Evolutionary conservation across 2,888 invertebrate species (phyloP).

Genomic region (Idaea aversata): DNA sequence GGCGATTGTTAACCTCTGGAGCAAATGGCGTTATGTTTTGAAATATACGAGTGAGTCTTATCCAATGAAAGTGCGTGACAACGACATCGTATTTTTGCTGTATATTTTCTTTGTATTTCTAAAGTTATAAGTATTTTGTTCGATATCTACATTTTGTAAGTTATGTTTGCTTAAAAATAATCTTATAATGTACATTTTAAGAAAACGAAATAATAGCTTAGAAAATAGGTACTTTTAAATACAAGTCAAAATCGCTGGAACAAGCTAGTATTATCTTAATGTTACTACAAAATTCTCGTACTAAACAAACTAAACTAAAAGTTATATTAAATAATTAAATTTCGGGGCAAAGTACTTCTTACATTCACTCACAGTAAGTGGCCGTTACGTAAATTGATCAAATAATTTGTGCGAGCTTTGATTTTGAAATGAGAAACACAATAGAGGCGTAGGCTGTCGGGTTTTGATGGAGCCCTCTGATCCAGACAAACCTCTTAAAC

Average conservation of each 20-base stretch:
- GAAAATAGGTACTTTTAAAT: background rate
- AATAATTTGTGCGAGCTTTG: background rate
- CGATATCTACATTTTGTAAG: background rate
- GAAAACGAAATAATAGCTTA: no score
- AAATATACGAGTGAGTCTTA: conserved; percentile 18
- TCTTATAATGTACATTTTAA: background rate
- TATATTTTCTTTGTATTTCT: background rate
- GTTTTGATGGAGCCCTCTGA: background rate
- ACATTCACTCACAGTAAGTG: background rate
- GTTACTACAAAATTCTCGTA: conserved; percentile 7
- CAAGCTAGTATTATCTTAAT: background rate
- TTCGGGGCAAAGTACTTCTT: background rate
- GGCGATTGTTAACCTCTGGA: conserved; percentile 27
- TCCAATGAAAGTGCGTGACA: conserved; percentile 18
- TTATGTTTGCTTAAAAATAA: background rate
- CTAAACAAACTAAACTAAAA: background rate
- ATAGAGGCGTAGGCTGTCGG: background rate
- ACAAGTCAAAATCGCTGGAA: background rate
- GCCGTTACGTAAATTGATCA: background rate
- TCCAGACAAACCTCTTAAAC: background rate
- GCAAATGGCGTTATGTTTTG: conserved; percentile 28
- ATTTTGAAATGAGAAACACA: background rate
- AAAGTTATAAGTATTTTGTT: background rate
- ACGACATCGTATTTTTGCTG: conserved; percentile 17
- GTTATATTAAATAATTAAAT: background rate